Base-by-base conservation (phyloP, 2,113 vertebrate genomes). In the Conger conger region DNA sequence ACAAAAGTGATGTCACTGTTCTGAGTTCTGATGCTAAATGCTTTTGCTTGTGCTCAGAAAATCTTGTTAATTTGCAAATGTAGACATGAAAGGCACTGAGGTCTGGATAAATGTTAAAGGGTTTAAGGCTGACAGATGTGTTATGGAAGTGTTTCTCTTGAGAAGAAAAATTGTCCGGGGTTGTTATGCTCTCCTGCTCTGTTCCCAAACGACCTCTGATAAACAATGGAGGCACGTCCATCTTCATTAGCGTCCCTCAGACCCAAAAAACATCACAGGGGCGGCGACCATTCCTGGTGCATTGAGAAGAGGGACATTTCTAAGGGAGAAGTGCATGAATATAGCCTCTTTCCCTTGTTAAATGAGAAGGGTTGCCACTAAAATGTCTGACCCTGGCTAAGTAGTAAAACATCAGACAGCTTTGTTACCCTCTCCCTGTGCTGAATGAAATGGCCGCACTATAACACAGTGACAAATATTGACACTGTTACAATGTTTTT, bases 61-160 rank as follows among this genome's bases (percentile, higher is more conserved):
- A 79, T 38, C 36, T 16, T 4, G 77, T 80, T 80, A 45, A 80
- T 80, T n/a, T 80, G 38, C 16, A 42, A 36, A 80, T 17, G 23
- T 38, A 50, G 27, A 80, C 79, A 27, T n/a, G n/a, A 80, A 17
- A 17, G 79, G 42, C 79, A 40, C 77, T 63, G 35, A 18, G 38
- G 77, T 42, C 20, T 2, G 20, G 50, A 81, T 37, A 83, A 83
- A 76, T 20, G 82, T 16, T 83, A 83, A 83, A 73, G 20, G 37
- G 54, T 68, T 73, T 42, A 83, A 77, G 73, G 73, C 23, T 83
- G 73, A 50, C 68, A 83, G 73, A 76, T 83, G 63, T 79, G 38
- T 50, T 80, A 73, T 80, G 79, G 38, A 45, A 83, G 35, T 3
- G 35, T 37, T 37, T 40, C 27, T 80, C 53, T 85, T 68, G 54